Percentiles rank a stretch among this genome's conserved stretches.
These are phyloP conservation scores for Nomada flava DNA, from an alignment of 2,888 invertebrate species.

Conservation along the genomic window DNA sequence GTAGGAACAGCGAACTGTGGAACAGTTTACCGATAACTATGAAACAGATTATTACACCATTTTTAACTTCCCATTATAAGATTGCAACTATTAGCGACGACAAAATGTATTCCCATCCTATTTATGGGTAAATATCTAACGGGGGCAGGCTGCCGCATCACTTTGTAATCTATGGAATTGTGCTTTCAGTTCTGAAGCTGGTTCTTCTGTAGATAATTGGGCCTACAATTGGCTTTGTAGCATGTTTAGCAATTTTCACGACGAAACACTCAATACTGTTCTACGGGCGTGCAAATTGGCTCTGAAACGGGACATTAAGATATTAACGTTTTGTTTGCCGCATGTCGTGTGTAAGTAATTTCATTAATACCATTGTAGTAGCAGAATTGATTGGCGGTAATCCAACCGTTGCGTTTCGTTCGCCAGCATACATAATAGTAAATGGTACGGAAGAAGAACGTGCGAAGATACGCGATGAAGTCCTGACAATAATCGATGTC, in stretches of 20 bases:
- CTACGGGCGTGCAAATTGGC: constrained; percentile 90
- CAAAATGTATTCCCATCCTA: constrained; percentile 79
- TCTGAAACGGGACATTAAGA: constrained; percentile 90
- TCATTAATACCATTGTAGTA: constrained; percentile 11
- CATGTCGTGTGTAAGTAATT: constrained; percentile 86
- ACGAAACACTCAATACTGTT: constrained; percentile 87
- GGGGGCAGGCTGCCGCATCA: not conserved
- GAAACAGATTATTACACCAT: constrained; percentile 91
- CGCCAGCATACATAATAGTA: constrained; percentile 82
- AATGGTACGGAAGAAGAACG: constrained; percentile 83
- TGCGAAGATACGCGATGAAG: constrained; percentile 86
- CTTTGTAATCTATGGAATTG: not conserved
- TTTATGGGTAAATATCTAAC: constrained; percentile 80
- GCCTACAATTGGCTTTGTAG: constrained; percentile 91
- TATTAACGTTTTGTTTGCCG: constrained; percentile 90
- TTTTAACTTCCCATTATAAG: constrained; percentile 88
- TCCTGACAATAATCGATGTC: constrained; percentile 85
- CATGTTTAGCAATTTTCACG: constrained; percentile 87
- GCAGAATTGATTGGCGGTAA: not conserved
- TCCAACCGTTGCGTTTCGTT: constrained; percentile 7
- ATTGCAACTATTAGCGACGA: constrained; percentile 72
- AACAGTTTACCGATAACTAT: constrained; percentile 89
- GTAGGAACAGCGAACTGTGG: constrained; percentile 88
- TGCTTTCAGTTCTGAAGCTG: constrained; percentile 86
- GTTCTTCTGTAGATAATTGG: constrained; percentile 90